Evolutionary conservation across 2,113 vertebrate species (phyloP).

Genomic region (Nipponia nippon): DNA sequence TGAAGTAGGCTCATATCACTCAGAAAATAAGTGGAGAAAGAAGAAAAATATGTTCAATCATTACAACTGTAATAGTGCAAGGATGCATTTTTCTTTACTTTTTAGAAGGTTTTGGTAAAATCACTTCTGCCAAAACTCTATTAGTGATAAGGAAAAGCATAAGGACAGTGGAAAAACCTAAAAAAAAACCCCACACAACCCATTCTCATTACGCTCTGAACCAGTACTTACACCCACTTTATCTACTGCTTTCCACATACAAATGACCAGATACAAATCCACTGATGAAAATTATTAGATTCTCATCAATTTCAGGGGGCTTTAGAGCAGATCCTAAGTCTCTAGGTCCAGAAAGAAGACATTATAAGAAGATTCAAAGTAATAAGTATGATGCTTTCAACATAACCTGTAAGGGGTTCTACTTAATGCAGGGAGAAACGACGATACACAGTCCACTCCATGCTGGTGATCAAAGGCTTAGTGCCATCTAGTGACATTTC

Average conservation of each 20-base stretch:
- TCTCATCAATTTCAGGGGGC: background rate
- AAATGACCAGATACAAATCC: background rate
- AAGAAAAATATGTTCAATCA: background rate
- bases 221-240: background rate
- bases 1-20: background rate
- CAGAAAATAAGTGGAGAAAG: background rate
- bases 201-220: background rate
- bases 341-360: background rate
- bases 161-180: background rate
- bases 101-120: background rate
- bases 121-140: background rate
- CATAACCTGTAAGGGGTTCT: background rate
- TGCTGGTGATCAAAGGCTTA: background rate
- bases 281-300: background rate
- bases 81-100: background rate
- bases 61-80: background rate
- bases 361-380: background rate
- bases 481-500: slow-evolving; percentile 46
- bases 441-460: background rate
- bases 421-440: background rate
- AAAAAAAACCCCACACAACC: background rate
- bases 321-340: background rate
- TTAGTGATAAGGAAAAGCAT: background rate
- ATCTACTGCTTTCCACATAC: background rate
- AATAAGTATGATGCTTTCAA: background rate